phyloP scores from a whole-genome alignment of 2,113 vertebrate genomes.

The Podarcis cretensis region DNA sequence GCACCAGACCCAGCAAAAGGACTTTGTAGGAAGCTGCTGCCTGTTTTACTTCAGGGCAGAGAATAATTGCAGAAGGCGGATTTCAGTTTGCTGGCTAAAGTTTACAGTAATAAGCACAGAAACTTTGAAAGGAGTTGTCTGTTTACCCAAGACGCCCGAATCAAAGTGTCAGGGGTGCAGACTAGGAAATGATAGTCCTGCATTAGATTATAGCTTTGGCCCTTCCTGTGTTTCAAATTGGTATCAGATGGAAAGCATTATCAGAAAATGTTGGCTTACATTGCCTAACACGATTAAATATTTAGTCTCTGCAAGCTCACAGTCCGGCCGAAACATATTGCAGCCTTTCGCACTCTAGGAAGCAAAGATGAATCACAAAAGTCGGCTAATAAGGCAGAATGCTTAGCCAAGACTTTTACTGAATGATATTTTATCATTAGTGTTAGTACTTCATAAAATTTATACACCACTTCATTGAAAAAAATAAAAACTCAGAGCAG shows the following conservation, averaged over 20 bases:
- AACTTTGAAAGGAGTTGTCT: too few relatives aligned
- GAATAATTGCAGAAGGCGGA: not conserved
- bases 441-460: too few relatives aligned
- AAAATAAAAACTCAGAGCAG: too few relatives aligned
- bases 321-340: not conserved
- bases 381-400: not conserved
- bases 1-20: not conserved
- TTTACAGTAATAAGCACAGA: not conserved
- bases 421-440: too few relatives aligned
- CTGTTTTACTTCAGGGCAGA: not conserved
- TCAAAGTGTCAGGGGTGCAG: not conserved
- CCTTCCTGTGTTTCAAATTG: slow-evolving; percentile 28
- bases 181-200: slow-evolving; percentile 16
- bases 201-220: slow-evolving; percentile 19
- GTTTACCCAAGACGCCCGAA: not conserved
- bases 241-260: slow-evolving; percentile 6
- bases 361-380: not conserved
- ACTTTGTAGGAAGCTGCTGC: not conserved
- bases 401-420: not conserved
- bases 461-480: too few relatives aligned
- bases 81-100: not conserved
- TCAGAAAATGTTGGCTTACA: slow-evolving; percentile 28
- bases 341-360: not conserved
- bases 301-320: not conserved
- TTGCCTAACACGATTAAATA: slow-evolving; percentile 49